phyloP scores from a whole-genome alignment of 2,797 vertebrate genomes.

The Sebastes oblongus region DNA sequence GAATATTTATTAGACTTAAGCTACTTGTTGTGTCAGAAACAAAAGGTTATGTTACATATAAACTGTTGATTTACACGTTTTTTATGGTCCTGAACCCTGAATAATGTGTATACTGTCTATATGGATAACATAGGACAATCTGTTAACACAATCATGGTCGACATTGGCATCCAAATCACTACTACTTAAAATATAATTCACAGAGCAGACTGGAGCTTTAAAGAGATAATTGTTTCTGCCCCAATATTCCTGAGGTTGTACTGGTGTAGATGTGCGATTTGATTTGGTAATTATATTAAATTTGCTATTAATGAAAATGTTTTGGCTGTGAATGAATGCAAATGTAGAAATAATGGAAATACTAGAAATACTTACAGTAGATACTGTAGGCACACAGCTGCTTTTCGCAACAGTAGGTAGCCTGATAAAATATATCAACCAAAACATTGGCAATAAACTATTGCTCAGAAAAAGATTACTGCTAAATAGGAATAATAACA shows the following conservation, averaged over 20 bases:
- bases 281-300: background rate
- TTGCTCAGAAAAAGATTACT: background rate
- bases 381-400: background rate
- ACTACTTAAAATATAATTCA: background rate
- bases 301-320: background rate
- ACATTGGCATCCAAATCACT: background rate
- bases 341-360: background rate
- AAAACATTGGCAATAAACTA: slow-evolving; percentile 17
- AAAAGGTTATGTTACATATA: background rate
- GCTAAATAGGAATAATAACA: slow-evolving; percentile 1
- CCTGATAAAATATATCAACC: slow-evolving; percentile 19
- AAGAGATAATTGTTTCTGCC: background rate
- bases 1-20: background rate
- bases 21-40: background rate
- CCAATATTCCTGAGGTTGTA: background rate
- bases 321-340: background rate
- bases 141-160: background rate
- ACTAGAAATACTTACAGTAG: background rate
- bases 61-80: background rate
- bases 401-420: background rate
- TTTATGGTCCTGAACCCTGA: background rate
- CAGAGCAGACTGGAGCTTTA: background rate
- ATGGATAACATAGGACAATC: background rate
- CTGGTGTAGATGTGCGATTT: background rate
- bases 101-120: background rate